A percentile compares a stretch with the other conserved stretches of the same genome.
Conservation (phyloP, 2,113 vertebrate species). For the Rhabdomys dilectus region DNA sequence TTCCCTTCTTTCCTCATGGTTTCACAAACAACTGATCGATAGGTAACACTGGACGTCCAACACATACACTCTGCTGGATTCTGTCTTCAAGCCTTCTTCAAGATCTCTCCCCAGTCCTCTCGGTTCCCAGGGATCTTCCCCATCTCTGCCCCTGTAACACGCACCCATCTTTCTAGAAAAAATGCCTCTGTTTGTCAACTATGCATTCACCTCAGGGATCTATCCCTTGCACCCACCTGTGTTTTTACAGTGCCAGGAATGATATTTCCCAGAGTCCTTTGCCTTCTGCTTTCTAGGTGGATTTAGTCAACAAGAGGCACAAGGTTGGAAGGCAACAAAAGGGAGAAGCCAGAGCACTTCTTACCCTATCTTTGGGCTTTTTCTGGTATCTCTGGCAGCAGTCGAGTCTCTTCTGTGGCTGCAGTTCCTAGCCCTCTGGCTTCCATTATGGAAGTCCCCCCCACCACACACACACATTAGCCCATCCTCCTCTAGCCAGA, state of each 20-base stretch:
- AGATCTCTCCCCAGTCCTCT: background rate
- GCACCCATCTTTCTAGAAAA: background rate
- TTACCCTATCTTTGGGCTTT: background rate
- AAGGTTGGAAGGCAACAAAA: background rate
- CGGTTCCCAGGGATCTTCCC: background rate
- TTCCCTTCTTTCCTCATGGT: background rate
- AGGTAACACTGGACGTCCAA: background rate
- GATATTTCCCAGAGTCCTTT: background rate
- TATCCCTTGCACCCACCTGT: background rate
- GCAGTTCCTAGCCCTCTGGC: background rate
- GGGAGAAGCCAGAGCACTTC: background rate
- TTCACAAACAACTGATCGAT: background rate
- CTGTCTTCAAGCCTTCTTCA: background rate
- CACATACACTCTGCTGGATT: background rate
- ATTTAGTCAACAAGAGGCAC: background rate
- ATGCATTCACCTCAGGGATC: background rate
- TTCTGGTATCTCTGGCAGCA: background rate
- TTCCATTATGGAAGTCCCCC: background rate
- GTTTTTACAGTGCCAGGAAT: background rate
- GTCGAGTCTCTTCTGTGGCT: background rate
- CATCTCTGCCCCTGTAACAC: background rate
- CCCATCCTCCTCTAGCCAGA: background rate
- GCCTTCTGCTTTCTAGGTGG: background rate
- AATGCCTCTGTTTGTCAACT: background rate
- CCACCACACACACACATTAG: rapidly evolving